Percentiles rank a stretch among this genome's conserved stretches.
Evolutionary conservation across 1,140 invertebrate species (phyloP).

Genomic region (Copidosoma floridanum): DNA sequence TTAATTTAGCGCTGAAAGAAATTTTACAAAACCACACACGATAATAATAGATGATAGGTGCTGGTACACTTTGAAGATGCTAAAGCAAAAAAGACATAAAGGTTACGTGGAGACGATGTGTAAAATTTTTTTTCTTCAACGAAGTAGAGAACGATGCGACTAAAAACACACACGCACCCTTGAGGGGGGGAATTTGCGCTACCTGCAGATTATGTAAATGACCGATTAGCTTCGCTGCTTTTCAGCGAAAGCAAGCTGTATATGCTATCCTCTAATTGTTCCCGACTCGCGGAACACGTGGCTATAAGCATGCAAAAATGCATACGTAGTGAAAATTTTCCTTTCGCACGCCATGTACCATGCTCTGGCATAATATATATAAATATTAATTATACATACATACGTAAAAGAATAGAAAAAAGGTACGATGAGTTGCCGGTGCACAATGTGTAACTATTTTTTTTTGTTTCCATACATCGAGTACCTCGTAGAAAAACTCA

Average conservation of each 20-base stretch:
- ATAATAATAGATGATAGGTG: conserved; percentile 23
- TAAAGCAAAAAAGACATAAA: background rate
- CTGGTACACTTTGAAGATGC: conserved; percentile 12
- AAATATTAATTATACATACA: no score
- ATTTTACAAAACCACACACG: no score
- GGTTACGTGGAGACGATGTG: background rate
- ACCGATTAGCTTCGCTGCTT: conserved; percentile 13
- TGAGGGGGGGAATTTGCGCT: conserved; percentile 3
- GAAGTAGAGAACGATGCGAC: background rate
- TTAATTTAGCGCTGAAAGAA: no score
- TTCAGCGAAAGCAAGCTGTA: conserved; percentile 22
- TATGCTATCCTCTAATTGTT: conserved; percentile 24
- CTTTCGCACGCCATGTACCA: conserved; percentile 22
- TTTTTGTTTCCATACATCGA: no score
- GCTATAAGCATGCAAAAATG: conserved; percentile 6
- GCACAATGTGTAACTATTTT: conserved; percentile 19
- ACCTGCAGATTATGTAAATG: conserved; percentile 17
- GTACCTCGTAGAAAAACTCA: no score
- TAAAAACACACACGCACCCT: conserved; percentile 4
- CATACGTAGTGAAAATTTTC: conserved; percentile 15
- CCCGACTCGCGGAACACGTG: conserved; percentile 1
- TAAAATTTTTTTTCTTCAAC: background rate
- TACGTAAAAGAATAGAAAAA: no score
- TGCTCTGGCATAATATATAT: conserved; percentile 27
- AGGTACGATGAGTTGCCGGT: background rate